Evolutionary conservation across 1,140 invertebrate genomes (phyloP).

Genomic region (Drosophila baimaii): DNA sequence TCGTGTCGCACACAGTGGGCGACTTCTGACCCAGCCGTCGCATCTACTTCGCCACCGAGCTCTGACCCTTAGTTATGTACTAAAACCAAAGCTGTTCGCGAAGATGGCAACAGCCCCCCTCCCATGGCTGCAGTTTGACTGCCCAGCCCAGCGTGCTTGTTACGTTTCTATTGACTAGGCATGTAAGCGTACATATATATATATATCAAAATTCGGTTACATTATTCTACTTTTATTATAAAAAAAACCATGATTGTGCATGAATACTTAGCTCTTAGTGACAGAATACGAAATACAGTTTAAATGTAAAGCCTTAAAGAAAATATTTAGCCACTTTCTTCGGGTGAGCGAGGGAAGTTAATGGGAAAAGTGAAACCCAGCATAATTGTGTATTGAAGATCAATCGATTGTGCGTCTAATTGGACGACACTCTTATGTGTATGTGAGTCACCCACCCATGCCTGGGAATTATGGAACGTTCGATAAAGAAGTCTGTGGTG

Average conservation of each 20-base stretch:
- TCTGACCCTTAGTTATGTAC: conserved; percentile 26
- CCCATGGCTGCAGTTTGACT: conserved; percentile 27
- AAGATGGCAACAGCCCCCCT: not conserved
- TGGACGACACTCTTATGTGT: conserved; percentile 30
- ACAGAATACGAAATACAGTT: conserved; percentile 45
- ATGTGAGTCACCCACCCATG: conserved; percentile 16
- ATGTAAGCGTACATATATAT: conserved; percentile 24
- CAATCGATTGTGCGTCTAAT: conserved; percentile 35
- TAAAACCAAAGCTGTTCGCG: conserved; percentile 7
- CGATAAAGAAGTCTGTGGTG: conserved; percentile 28
- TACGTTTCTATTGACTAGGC: conserved; percentile 43
- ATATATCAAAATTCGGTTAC: conserved; percentile 27
- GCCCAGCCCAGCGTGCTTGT: conserved; percentile 47
- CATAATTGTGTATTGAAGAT: conserved; percentile 22
- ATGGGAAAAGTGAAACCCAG: conserved; percentile 49
- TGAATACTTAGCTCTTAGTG: conserved; percentile 40
- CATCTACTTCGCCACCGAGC: conserved; percentile 61
- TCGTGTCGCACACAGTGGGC: conserved; percentile 78
- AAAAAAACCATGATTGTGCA: conserved; percentile 13
- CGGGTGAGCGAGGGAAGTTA: conserved; percentile 5
- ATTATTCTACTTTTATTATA: conserved; percentile 14
- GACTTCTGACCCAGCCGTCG: conserved; percentile 77
- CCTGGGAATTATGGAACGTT: conserved; percentile 35
- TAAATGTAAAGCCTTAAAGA: conserved; percentile 26
- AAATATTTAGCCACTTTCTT: conserved; percentile 17